Conservation (phyloP, 2,797 vertebrate genomes). For the Macropus fuliginosus region DNA sequence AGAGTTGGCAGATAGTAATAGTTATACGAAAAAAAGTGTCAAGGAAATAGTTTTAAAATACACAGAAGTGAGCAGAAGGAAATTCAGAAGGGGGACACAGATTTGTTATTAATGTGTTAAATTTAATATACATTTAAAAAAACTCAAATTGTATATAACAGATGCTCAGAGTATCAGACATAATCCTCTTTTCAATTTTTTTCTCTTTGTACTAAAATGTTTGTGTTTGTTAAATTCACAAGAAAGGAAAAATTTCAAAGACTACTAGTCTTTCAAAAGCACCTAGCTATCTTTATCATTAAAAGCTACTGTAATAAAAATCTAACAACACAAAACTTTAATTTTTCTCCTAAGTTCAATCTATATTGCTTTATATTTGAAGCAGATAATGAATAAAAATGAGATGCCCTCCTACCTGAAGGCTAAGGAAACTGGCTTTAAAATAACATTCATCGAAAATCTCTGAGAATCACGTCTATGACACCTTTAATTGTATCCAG, state of each 20-base stretch:
- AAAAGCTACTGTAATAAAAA: slow-evolving; percentile 1
- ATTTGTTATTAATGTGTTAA: neutral
- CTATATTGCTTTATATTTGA: neutral
- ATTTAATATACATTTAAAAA: neutral
- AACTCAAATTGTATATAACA: neutral
- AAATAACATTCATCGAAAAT: slow-evolving; percentile 40
- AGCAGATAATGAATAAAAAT: slow-evolving; percentile 27
- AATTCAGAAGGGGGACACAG: neutral
- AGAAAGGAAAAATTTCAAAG: neutral
- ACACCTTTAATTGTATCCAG: slow-evolving; percentile 12
- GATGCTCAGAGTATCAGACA: neutral
- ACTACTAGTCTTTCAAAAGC: neutral
- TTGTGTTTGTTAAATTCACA: neutral
- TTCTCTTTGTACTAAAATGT: neutral
- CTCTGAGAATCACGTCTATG: slow-evolving; percentile 39
- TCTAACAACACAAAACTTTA: neutral
- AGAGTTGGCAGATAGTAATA: neutral
- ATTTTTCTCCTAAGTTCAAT: slow-evolving; percentile 17
- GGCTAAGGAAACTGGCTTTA: slow-evolving; percentile 41
- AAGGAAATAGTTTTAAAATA: neutral
- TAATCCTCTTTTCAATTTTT: neutral
- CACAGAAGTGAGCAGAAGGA: neutral
- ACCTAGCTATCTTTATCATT: neutral
- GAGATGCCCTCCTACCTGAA: slow-evolving; percentile 3
- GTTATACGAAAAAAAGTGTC: neutral